Evolutionary conservation across 2,797 vertebrate species (phyloP).

Genomic region (Mus spretus): DNA sequence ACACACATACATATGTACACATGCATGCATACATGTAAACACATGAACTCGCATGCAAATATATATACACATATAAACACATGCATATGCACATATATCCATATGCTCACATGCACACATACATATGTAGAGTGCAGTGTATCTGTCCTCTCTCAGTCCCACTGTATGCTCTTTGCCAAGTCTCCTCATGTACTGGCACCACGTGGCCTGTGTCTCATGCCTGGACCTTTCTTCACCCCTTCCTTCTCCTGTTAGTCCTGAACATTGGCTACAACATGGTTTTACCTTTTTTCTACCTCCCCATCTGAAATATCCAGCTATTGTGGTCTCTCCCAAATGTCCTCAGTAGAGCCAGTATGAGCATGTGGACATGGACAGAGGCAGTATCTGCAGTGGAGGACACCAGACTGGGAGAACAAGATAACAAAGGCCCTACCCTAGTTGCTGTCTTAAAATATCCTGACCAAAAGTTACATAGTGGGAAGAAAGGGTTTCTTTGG

Average conservation of each 20-base stretch:
- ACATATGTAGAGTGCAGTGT: background rate
- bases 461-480: background rate
- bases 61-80: background rate
- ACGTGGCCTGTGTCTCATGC: background rate
- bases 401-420: background rate
- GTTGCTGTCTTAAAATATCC: background rate
- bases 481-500: background rate
- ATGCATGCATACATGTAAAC: too few species aligned
- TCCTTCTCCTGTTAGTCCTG: background rate
- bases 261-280: background rate
- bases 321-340: background rate
- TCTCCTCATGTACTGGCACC: background rate
- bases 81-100: too few species aligned
- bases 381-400: background rate
- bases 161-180: too few species aligned
- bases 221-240: background rate
- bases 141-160: background rate
- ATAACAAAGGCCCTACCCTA: background rate
- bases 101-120: background rate
- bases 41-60: fast-evolving
- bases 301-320: background rate
- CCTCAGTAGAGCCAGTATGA: background rate
- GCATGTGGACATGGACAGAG: too few species aligned
- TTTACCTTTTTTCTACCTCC: background rate
- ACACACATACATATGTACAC: background rate